phyloP scores from a whole-genome alignment of 2,113 vertebrate species.

The Coracopsis vasa region DNA sequence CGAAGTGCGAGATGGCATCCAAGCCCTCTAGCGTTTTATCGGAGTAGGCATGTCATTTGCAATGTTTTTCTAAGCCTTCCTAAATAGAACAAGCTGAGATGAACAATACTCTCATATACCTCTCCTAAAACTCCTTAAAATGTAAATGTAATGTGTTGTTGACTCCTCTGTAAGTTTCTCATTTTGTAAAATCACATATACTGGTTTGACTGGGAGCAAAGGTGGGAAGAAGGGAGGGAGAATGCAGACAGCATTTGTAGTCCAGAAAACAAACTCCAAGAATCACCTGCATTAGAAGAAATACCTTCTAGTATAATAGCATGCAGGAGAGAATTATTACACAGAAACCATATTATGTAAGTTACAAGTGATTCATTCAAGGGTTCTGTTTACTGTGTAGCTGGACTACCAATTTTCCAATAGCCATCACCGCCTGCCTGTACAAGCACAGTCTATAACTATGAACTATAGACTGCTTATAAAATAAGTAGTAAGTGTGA shows the following conservation, averaged over 20 bases:
- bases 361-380: not conserved
- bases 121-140: not conserved
- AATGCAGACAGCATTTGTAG: not conserved
- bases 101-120: not conserved
- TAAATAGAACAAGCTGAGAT: constrained; percentile 26
- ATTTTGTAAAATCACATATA: not conserved
- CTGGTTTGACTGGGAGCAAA: not conserved
- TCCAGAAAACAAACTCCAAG: not conserved
- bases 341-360: not conserved
- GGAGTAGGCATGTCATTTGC: constrained; percentile 23
- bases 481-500: not conserved
- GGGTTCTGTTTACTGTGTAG: not conserved
- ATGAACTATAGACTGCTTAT: not conserved
- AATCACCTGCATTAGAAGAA: not conserved
- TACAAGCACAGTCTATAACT: not conserved
- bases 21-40: constrained; percentile 66
- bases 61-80: constrained; percentile 26
- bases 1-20: constrained; percentile 15
- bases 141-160: not conserved
- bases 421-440: not conserved
- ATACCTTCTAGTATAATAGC: not conserved
- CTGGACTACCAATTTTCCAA: not conserved
- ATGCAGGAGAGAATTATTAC: not conserved
- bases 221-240: not conserved
- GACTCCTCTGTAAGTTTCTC: not conserved